phyloP scores from a whole-genome alignment of 2,113 vertebrate species.

The Datnioides undecimradiatus region DNA sequence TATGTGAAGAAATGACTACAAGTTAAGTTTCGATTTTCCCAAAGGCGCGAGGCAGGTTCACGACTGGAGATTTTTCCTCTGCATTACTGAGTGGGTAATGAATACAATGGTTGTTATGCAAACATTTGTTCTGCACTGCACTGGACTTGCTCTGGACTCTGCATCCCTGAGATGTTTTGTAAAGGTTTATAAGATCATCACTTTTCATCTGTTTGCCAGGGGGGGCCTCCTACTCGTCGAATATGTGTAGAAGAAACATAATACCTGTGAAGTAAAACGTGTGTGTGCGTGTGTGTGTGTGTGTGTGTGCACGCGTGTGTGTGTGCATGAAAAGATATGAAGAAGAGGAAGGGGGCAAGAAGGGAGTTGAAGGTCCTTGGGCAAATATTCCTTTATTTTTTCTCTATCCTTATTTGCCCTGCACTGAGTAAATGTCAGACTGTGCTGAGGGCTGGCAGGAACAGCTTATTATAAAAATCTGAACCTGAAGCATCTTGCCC shows the following conservation, averaged over 20 bases:
- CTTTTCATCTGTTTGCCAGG: slow-evolving; percentile 48
- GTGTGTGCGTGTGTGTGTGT: slow-evolving; percentile 5
- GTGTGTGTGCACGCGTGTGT: slow-evolving; percentile 1
- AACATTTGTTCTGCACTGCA: slow-evolving; percentile 33
- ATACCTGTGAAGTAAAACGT: slow-evolving; percentile 49
- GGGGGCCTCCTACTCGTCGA: slow-evolving; percentile 32
- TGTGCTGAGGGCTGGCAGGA: slow-evolving; percentile 51
- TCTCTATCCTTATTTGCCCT: slow-evolving; percentile 57
- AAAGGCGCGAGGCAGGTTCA: slow-evolving; percentile 33
- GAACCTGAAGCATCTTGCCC: slow-evolving; percentile 52
- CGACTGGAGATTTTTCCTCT: slow-evolving; percentile 20
- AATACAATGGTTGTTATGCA: slow-evolving; percentile 47
- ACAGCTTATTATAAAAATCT: slow-evolving; percentile 67
- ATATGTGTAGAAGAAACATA: slow-evolving; percentile 26
- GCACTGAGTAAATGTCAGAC: slow-evolving; percentile 68
- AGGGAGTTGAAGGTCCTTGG: slow-evolving; percentile 46
- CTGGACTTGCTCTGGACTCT: slow-evolving; percentile 31
- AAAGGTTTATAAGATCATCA: slow-evolving; percentile 46
- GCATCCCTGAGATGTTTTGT: slow-evolving; percentile 49
- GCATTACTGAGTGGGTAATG: slow-evolving; percentile 43
- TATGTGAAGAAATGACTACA: slow-evolving; percentile 41
- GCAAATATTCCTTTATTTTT: slow-evolving; percentile 58
- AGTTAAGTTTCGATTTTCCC: slow-evolving; percentile 47
- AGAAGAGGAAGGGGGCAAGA: slow-evolving; percentile 25
- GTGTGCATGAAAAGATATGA: slow-evolving; percentile 28